A percentile compares a stretch with the other conserved stretches of the same genome.
phyloP scores from a whole-genome alignment of 2,888 invertebrate genomes.

The Lobophora halterata region DNA sequence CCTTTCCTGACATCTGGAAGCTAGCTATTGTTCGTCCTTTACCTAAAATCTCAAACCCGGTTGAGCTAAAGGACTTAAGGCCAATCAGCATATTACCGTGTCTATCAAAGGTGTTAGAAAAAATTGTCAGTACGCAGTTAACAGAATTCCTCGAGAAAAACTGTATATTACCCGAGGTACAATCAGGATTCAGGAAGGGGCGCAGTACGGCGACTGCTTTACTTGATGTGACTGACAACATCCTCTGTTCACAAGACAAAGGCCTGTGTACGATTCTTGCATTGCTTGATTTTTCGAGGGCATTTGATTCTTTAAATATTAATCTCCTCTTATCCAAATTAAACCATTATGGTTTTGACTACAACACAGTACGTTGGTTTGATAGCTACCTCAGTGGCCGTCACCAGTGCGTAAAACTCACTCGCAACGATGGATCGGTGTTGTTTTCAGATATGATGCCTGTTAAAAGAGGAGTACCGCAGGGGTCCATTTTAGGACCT shows the following conservation, averaged over 20 bases:
- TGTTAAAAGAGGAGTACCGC: not conserved
- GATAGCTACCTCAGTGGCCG: slow-evolving; percentile 14
- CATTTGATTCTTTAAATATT: slow-evolving; percentile 21
- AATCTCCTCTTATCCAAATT: slow-evolving; percentile 12
- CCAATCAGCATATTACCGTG: slow-evolving; percentile 24
- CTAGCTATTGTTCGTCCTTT: slow-evolving; percentile 2
- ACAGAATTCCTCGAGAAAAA: not conserved
- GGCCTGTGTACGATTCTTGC: slow-evolving; percentile 16
- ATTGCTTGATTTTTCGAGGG: slow-evolving; percentile 21
- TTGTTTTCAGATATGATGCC: not conserved
- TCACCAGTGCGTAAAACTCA: not conserved
- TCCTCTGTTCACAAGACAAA: slow-evolving; percentile 16
- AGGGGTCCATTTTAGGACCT: no score
- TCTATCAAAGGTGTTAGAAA: slow-evolving; percentile 16
- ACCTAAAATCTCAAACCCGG: slow-evolving; percentile 9
- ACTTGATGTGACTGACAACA: slow-evolving; percentile 18
- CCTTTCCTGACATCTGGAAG: slow-evolving; percentile 8
- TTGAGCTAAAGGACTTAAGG: slow-evolving; percentile 17
- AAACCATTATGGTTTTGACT: slow-evolving; percentile 3
- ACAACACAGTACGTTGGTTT: slow-evolving; percentile 12
- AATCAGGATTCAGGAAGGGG: no score
- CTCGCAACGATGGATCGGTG: not conserved
- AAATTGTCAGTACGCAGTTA: slow-evolving; percentile 1
- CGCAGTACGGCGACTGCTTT: slow-evolving; percentile 20
- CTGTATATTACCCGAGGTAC: slow-evolving; percentile 1